Conservation (phyloP, 2,113 vertebrate species). For the zebrafish (Danio rerio) region DNA sequence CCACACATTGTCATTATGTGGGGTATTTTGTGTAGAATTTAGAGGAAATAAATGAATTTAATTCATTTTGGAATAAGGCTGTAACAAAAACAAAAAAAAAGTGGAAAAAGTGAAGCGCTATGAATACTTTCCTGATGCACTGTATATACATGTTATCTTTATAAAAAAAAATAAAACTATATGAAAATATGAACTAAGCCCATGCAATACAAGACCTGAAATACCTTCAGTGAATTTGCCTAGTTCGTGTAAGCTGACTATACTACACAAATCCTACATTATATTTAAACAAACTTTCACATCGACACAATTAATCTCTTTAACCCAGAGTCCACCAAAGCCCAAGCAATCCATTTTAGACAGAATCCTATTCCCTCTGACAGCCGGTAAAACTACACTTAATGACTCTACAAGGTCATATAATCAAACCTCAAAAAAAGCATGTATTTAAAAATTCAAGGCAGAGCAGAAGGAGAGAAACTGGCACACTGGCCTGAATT, state of each 20-base stretch:
- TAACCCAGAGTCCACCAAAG: constrained; percentile 3
- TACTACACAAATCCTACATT: neutral
- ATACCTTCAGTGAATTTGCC: neutral
- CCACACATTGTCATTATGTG: no score
- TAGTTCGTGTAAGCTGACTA: neutral
- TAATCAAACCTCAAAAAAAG: neutral
- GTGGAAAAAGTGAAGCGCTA: no score
- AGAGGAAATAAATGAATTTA: no score
- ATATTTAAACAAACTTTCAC: neutral
- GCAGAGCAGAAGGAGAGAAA: neutral
- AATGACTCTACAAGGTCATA: constrained; percentile 4
- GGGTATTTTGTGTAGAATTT: no score
- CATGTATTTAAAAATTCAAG: constrained; percentile 10
- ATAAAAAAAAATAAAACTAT: neutral
- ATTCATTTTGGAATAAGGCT: no score
- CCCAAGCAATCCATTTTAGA: constrained; percentile 3
- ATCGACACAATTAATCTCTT: neutral
- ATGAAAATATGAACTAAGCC: no score
- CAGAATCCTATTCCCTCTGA: neutral
- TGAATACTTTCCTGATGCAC: no score
- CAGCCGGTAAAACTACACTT: neutral
- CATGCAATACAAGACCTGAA: neutral
- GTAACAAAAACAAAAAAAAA: no score
- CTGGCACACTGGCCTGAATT: constrained; percentile 9
- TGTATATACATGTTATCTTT: no score